These are phyloP conservation scores for Okapia johnstoni DNA, from an alignment of 2,113 vertebrate species.

Conservation along the genomic window DNA sequence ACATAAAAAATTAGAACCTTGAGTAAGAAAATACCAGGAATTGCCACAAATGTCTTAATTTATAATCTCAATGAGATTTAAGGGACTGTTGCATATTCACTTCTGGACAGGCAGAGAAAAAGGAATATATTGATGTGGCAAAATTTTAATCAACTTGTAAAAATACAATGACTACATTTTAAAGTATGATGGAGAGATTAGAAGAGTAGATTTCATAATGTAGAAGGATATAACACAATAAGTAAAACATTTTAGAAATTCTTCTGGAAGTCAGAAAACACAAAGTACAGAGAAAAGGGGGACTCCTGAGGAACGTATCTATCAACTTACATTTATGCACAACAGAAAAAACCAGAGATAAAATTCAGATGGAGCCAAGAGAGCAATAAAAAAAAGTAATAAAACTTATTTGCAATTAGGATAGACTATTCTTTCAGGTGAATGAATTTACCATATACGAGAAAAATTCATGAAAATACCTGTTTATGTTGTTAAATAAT, in stretches of 20 bases:
- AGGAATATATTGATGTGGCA: background rate
- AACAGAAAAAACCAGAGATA: background rate
- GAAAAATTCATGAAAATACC: background rate
- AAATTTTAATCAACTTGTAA: background rate
- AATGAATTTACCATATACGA: background rate
- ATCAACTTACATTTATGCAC: background rate
- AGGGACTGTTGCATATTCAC: background rate
- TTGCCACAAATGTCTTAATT: background rate
- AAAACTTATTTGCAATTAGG: background rate
- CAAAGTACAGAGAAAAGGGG: background rate
- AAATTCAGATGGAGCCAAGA: background rate
- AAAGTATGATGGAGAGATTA: background rate
- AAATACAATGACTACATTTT: background rate
- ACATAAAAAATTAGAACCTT: background rate
- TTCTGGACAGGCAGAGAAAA: background rate
- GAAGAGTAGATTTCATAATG: background rate
- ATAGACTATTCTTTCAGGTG: background rate
- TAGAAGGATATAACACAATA: background rate
- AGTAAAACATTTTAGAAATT: background rate
- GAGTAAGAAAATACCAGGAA: background rate
- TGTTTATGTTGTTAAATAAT: background rate
- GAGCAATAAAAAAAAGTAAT: background rate
- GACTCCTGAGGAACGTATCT: background rate
- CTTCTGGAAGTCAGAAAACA: background rate
- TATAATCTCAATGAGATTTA: background rate